Conservation (phyloP, 1,140 invertebrate genomes). For the Condylostylus longicornis region DNA sequence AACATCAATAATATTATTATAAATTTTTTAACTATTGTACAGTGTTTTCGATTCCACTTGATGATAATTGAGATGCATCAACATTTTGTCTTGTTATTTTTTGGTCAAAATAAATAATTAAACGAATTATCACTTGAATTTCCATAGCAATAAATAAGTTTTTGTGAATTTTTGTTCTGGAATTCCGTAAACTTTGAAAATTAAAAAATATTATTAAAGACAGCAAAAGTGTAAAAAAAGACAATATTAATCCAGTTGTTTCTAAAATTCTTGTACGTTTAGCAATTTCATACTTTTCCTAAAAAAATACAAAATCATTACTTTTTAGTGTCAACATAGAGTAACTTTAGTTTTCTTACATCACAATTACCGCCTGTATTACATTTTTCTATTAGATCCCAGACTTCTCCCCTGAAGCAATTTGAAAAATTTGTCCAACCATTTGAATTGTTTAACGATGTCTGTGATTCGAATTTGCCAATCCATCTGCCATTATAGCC, state of each 20-base stretch:
- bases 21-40: slow-evolving; percentile 37
- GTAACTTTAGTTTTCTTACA: slow-evolving; percentile 16
- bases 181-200: slow-evolving; percentile 68
- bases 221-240: slow-evolving; percentile 54
- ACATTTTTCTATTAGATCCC: slow-evolving; percentile 45
- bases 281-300: slow-evolving; percentile 52
- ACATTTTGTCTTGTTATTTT: slow-evolving; percentile 36
- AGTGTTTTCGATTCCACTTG: slow-evolving; percentile 58
- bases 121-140: slow-evolving; percentile 66
- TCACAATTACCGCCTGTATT: slow-evolving; percentile 35
- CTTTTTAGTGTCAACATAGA: background rate
- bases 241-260: slow-evolving; percentile 65
- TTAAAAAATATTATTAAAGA: slow-evolving; percentile 66
- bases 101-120: slow-evolving; percentile 76
- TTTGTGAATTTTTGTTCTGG: slow-evolving; percentile 74
- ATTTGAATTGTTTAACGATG: slow-evolving; percentile 22
- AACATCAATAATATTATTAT: background rate
- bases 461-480: slow-evolving; percentile 30
- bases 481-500: slow-evolving; percentile 57
- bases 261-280: slow-evolving; percentile 60
- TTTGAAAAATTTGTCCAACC: slow-evolving; percentile 81
- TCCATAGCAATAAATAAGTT: slow-evolving; percentile 77
- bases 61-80: slow-evolving; percentile 16
- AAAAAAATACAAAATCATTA: slow-evolving; percentile 5
- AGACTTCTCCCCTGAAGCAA: slow-evolving; percentile 62